phyloP scores from a whole-genome alignment of 2,113 vertebrate species.

The Cyrtonyx montezumae region DNA sequence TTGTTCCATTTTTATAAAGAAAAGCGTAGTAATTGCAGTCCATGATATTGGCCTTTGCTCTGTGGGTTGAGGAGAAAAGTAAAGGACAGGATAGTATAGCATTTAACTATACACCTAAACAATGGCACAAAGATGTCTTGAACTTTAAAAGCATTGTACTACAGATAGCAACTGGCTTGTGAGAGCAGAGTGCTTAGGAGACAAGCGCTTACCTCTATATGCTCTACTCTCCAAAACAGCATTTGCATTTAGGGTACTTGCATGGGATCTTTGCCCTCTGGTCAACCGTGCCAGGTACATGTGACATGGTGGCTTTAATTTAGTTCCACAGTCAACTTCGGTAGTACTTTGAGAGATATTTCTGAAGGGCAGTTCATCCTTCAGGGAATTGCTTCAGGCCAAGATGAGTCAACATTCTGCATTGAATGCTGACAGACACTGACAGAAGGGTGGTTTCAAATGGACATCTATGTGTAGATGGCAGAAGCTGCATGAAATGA shows the following conservation, averaged over 20 bases:
- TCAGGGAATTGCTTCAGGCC: not conserved
- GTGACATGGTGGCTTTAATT: fast-evolving
- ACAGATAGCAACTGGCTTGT: not conserved
- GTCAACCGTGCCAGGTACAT: not conserved
- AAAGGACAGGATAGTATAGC: not conserved
- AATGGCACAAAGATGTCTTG: not conserved
- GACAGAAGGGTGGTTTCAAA: not conserved
- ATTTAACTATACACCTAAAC: not conserved
- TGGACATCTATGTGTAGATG: not conserved
- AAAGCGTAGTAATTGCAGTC: slow-evolving; percentile 26
- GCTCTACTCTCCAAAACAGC: not conserved
- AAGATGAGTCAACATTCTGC: not conserved
- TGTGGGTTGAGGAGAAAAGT: not conserved
- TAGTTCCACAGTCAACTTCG: not conserved
- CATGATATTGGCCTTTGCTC: not conserved
- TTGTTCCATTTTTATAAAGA: not conserved
- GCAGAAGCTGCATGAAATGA: not conserved
- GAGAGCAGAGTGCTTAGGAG: not conserved
- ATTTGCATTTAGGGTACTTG: not conserved
- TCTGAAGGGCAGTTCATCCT: not conserved
- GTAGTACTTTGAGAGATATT: not conserved
- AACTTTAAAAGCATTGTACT: not conserved
- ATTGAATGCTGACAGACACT: not conserved
- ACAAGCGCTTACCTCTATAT: fast-evolving
- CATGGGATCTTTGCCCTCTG: not conserved